These are phyloP conservation scores for Electrona antarctica DNA, from an alignment of 2,113 vertebrate species.

Conservation along the genomic window DNA sequence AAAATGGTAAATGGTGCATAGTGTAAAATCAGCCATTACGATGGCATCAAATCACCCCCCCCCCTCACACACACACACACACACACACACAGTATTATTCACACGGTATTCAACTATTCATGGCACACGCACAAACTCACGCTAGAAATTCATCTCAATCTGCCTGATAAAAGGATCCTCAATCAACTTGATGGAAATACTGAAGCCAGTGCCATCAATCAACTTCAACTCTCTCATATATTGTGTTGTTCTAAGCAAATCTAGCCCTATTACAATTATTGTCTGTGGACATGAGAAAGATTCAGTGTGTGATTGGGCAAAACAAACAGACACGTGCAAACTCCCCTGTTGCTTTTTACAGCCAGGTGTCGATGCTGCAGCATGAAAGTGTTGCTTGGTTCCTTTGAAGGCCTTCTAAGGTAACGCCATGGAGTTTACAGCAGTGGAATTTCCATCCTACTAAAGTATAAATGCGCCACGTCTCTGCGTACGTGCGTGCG, in stretches of 20 bases:
- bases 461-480: too few relatives aligned
- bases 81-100: background rate
- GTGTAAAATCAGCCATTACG: too few relatives aligned
- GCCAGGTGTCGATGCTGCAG: background rate
- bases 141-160: slow-evolving; percentile 16
- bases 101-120: too few relatives aligned
- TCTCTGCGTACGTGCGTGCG: too few relatives aligned
- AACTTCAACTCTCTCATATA: slow-evolving; percentile 13
- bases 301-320: background rate
- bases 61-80: background rate
- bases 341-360: slow-evolving; percentile 13
- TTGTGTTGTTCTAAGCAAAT: background rate
- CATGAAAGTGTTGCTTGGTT: slow-evolving; percentile 6
- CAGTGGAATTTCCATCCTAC: slow-evolving; percentile 3
- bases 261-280: background rate
- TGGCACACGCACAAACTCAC: background rate
- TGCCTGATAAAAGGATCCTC: slow-evolving; percentile 15
- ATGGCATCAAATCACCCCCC: too few relatives aligned
- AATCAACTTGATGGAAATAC: slow-evolving; percentile 38
- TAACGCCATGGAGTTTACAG: background rate
- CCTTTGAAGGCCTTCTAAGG: background rate
- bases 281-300: background rate
- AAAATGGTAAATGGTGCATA: too few relatives aligned
- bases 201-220: slow-evolving; percentile 14
- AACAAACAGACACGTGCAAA: slow-evolving; percentile 3